Evolutionary conservation across 2,113 vertebrate species (phyloP).

Genomic region (Zosterops borbonicus): DNA sequence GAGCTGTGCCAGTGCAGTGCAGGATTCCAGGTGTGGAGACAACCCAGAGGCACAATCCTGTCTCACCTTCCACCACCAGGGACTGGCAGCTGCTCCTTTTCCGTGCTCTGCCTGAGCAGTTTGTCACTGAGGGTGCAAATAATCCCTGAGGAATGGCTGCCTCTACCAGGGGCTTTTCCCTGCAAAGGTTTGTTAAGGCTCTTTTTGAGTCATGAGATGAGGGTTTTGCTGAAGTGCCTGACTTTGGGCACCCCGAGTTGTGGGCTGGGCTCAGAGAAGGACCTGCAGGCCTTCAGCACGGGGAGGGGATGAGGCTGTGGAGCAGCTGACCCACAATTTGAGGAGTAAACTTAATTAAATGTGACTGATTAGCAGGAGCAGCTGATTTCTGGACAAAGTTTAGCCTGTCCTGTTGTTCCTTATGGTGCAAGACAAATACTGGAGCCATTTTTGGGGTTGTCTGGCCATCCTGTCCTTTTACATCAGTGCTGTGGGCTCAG

Average conservation of each 20-base stretch:
- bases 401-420: not conserved
- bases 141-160: not conserved
- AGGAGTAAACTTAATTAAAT: not conserved
- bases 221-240: not conserved
- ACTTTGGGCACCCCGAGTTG: not conserved
- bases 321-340: not conserved
- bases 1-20: not conserved
- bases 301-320: not conserved
- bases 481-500: not conserved
- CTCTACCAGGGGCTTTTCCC: not conserved
- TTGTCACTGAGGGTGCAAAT: not conserved
- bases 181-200: not conserved
- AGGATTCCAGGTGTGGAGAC: not conserved
- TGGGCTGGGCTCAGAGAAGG: not conserved
- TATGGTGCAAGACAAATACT: not conserved
- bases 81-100: not conserved
- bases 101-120: accelerated
- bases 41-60: not conserved
- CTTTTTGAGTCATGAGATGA: not conserved
- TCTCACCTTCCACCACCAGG: not conserved
- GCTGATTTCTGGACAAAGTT: not conserved
- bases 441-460: not conserved
- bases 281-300: accelerated
- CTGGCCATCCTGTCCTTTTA: not conserved
- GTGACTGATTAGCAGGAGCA: not conserved